Evolutionary conservation across 2,113 vertebrate genomes (phyloP), one percentile per base, ranked within the genome.

Genomic region (Dicentrarchus labrax): DNA sequence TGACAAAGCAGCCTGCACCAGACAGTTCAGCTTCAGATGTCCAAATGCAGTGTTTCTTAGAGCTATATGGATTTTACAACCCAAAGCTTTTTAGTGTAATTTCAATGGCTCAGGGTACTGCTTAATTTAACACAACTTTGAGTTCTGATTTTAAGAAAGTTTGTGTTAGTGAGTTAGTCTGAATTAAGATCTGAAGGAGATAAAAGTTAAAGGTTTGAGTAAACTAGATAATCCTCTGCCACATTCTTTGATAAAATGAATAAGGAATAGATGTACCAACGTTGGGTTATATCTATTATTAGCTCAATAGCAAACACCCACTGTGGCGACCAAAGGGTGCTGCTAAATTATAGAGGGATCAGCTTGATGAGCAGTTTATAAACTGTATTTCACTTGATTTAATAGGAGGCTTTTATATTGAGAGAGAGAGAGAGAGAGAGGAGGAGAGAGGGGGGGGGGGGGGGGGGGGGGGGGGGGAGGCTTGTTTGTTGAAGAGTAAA

Each of bases 1-100:
- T 50, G 30, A 65, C 64, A 70, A 62, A 22, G 39, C 62, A 78
- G 67, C 41, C 41, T 38, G 69, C 41, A 69, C 5, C 54, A 79
- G 19, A 69, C 21, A 24, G 50, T 39, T 38, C 8, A 19, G 59
- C 50, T 47, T 16, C 53, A 72, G 45, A 67, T 24, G 60, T 67
- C 51, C 19, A 59, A 71, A 80, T 43, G 36, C 41, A 22, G 24
- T 43, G 15, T 61, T 21, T 73, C 13, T 45, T 5, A 66, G n/a
- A 59, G 7, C 24, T 48, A 6, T 22, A 21, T 56, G 12, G 12
- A 53, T 82, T 82, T 41, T 48, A 72, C 30, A 80, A 6, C 6
- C 16, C n/a, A 8, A 72, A 45, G n/a, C 17, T 21, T 10, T 53
- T 60, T 8, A 47, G n/a, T 10, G 57, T 15, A 57, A 64, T 24